These are phyloP conservation scores for Gorsachius goisagi DNA, from an alignment of 2,113 vertebrate genomes.

Conservation along the genomic window DNA sequence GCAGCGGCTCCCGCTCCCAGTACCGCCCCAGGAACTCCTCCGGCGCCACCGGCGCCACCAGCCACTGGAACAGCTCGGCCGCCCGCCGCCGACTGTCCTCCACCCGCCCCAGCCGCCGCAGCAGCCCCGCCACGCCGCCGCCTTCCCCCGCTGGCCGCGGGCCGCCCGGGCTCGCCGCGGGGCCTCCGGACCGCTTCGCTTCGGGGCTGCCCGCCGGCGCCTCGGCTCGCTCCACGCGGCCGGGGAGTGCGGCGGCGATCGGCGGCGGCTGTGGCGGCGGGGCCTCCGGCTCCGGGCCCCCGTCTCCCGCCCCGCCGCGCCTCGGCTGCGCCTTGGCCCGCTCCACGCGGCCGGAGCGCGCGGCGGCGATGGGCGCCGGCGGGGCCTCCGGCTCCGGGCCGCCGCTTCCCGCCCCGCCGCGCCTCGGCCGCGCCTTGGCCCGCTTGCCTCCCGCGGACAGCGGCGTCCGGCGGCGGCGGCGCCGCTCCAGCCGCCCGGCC, in stretches of 20 bases:
- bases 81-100: constrained; percentile 88
- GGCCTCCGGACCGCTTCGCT: not conserved
- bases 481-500: not conserved
- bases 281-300: not conserved
- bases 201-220: not conserved
- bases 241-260: too few relatives aligned
- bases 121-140: constrained; percentile 57
- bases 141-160: not conserved
- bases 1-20: constrained; percentile 90
- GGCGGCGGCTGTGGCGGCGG: too few relatives aligned
- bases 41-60: constrained; percentile 80
- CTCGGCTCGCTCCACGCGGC: not conserved
- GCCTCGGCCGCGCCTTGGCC: not conserved
- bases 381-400: not conserved
- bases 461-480: not conserved
- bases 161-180: not conserved
- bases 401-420: not conserved
- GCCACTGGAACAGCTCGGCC: constrained; percentile 86
- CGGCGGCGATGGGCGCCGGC: too few relatives aligned
- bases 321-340: not conserved
- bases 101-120: constrained; percentile 75
- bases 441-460: not conserved
- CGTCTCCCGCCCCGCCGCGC: not conserved
- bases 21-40: constrained; percentile 82
- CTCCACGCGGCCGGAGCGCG: not conserved